phyloP scores from a whole-genome alignment of 2,113 vertebrate species.

The Gasterosteus aculeatus region DNA sequence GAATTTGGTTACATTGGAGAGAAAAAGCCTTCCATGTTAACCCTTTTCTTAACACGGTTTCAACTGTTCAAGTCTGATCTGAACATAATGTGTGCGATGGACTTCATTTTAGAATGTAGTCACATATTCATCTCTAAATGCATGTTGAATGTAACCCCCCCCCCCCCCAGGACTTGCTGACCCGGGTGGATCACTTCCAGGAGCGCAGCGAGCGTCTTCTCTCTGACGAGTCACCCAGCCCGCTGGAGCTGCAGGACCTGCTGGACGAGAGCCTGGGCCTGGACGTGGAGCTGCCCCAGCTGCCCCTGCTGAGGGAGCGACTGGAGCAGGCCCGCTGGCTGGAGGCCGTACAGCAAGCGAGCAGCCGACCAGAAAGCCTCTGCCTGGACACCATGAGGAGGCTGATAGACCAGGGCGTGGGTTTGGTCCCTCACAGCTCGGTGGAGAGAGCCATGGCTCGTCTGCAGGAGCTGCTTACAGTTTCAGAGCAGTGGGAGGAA shows the following conservation, averaged over 20 bases:
- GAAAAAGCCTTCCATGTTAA: neutral
- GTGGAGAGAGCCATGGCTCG: constrained; percentile 96
- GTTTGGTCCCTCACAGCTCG: constrained; percentile 87
- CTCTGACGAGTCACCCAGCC: constrained; percentile 86
- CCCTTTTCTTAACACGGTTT: neutral
- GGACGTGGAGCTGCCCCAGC: constrained; percentile 91
- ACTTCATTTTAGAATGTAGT: neutral
- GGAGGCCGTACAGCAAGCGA: constrained; percentile 88
- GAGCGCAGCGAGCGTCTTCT: constrained; percentile 88
- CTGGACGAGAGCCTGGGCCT: constrained; percentile 91
- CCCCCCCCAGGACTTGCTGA: constrained; percentile 87
- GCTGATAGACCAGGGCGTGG: constrained; percentile 95
- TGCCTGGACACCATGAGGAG: constrained; percentile 93
- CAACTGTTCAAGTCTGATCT: neutral
- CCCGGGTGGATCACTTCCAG: constrained; percentile 92
- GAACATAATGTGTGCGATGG: neutral
- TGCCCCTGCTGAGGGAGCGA: constrained; percentile 85
- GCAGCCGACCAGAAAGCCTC: constrained; percentile 83
- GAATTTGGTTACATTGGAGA: neutral
- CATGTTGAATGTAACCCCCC: constrained; percentile 4
- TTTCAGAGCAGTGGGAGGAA: constrained; percentile 97
- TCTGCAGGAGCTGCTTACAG: constrained; percentile 93
- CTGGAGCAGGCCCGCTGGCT: constrained; percentile 96
- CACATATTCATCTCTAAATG: neutral
- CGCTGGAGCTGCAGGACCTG: constrained; percentile 87